Percentiles rank a stretch among this genome's conserved stretches.
These are phyloP conservation scores for Rhagophthalmus giganteus DNA, from an alignment of 2,888 invertebrate genomes.

Conservation along the genomic window DNA sequence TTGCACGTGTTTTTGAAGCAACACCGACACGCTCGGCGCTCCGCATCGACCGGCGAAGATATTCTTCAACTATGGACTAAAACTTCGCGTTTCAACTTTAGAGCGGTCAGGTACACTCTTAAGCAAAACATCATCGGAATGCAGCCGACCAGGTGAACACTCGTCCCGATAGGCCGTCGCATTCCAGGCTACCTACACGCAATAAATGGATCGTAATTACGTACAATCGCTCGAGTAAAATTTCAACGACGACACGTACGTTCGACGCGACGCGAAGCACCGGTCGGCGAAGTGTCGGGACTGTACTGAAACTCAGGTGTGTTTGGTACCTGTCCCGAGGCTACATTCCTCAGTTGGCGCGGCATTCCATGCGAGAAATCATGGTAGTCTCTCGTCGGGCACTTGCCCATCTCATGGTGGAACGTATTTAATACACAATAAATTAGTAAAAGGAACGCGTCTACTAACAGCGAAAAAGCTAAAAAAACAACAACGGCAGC, in stretches of 20 bases:
- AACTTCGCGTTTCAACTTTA: conserved; percentile 51
- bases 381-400: conserved; percentile 26
- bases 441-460: conserved; percentile 15
- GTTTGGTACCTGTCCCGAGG: conserved; percentile 54
- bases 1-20: conserved; percentile 47
- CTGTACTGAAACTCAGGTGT: conserved; percentile 56
- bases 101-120: conserved; percentile 56
- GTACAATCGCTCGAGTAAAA: conserved; percentile 45
- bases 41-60: conserved; percentile 48
- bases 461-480: background rate
- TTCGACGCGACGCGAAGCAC: conserved; percentile 3
- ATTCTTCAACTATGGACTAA: conserved; percentile 47
- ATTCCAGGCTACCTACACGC: conserved; percentile 32
- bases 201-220: conserved; percentile 41
- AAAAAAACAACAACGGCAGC: background rate
- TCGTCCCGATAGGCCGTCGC: conserved; percentile 19
- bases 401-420: conserved; percentile 16
- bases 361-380: conserved; percentile 55
- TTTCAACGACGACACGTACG: conserved; percentile 15
- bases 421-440: conserved; percentile 24
- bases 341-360: conserved; percentile 54
- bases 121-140: conserved; percentile 55
- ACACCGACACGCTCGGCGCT: conserved; percentile 27
- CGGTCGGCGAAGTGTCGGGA: too few species aligned
- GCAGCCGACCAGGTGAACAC: conserved; percentile 45